These are phyloP conservation scores for Menura novaehollandiae DNA, from an alignment of 2,113 vertebrate species.

Conservation along the genomic window DNA sequence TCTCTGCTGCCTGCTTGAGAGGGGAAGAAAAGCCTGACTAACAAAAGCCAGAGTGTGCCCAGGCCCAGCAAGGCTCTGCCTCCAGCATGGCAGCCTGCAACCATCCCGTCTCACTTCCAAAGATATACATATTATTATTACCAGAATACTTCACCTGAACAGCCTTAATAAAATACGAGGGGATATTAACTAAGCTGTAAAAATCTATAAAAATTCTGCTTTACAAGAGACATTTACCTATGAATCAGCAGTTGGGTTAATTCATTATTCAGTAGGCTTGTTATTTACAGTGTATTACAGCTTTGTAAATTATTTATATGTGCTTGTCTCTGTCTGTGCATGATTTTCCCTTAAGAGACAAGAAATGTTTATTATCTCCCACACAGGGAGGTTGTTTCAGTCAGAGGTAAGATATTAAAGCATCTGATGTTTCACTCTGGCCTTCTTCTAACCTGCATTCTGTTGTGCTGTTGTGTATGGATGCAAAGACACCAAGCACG, in stretches of 20 bases:
- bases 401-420: constrained; percentile 59
- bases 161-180: constrained; percentile 67
- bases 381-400: constrained; percentile 61
- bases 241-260: constrained; percentile 81
- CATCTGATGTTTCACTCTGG: neutral
- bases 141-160: constrained; percentile 64
- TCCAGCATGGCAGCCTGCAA: neutral
- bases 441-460: neutral
- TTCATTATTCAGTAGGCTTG: constrained; percentile 80
- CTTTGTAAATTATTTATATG: constrained; percentile 82
- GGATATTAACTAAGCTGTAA: constrained; percentile 73
- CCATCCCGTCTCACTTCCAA: neutral
- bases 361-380: constrained; percentile 72
- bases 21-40: neutral
- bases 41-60: neutral
- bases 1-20: neutral
- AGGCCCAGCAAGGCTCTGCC: neutral
- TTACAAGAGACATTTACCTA: constrained; percentile 77
- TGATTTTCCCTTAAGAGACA: constrained; percentile 71
- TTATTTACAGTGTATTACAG: constrained; percentile 80
- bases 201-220: constrained; percentile 75
- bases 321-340: constrained; percentile 68
- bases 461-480: neutral
- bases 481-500: accelerated
- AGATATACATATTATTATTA: constrained; percentile 60